Conservation (phyloP, 2,797 vertebrate species). For the Enteromius paludinosus region DNA sequence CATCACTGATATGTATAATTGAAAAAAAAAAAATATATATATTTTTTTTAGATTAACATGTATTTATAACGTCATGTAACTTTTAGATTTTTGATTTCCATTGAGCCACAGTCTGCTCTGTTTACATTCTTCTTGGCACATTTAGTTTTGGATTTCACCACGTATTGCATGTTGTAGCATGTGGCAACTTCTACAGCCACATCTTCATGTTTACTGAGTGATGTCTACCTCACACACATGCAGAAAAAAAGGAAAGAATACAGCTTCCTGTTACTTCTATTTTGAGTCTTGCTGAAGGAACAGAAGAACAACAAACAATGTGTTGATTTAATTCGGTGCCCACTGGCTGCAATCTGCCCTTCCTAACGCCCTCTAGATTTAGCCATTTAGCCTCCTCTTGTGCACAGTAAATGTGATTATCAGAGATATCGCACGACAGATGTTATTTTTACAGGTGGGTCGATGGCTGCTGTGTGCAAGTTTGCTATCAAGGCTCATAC, state of each 20-base stretch:
- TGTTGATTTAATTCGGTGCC: slow-evolving; percentile 46
- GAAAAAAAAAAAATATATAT: neutral
- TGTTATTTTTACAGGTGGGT: neutral
- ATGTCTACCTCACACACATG: slow-evolving; percentile 37
- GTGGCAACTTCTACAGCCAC: slow-evolving; percentile 38
- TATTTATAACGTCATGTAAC: neutral
- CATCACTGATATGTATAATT: neutral
- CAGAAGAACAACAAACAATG: slow-evolving; percentile 59
- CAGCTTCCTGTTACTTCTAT: slow-evolving; percentile 65
- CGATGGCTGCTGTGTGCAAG: neutral
- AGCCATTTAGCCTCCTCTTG: neutral
- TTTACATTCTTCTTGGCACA: neutral
- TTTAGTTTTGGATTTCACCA: neutral
- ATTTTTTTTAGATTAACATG: neutral
- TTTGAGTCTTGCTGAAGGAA: slow-evolving; percentile 59
- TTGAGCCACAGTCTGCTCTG: neutral
- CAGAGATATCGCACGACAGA: neutral
- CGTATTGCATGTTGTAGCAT: slow-evolving; percentile 30
- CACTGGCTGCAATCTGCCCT: slow-evolving; percentile 4
- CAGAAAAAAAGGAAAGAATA: slow-evolving; percentile 14
- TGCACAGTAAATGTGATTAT: neutral
- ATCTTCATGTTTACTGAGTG: slow-evolving; percentile 47
- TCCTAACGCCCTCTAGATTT: neutral
- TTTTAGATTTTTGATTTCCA: neutral
- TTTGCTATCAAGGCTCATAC: neutral